phyloP scores from a whole-genome alignment of 2,797 vertebrate genomes.

The Zalophus californianus region DNA sequence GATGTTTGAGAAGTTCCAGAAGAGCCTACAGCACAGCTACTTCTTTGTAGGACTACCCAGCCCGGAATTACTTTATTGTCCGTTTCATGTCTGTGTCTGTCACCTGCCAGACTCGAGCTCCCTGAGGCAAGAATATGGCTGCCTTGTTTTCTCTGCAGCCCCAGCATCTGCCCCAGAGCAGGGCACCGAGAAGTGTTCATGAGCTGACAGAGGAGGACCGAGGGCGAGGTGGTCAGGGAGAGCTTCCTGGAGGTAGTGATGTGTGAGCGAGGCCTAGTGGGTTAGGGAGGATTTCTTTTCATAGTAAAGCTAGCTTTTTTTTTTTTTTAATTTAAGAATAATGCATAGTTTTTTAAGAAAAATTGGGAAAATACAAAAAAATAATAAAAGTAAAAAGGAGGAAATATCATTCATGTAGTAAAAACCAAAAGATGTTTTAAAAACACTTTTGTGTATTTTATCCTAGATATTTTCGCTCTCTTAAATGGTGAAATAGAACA shows the following conservation, averaged over 20 bases:
- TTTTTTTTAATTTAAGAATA: background rate
- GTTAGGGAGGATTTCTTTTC: background rate
- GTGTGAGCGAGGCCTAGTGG: background rate
- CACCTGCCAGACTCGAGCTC: background rate
- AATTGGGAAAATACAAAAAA: background rate
- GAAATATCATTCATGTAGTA: background rate
- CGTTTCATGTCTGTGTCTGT: background rate
- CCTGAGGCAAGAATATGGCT: background rate
- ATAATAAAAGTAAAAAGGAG: background rate
- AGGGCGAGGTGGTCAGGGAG: background rate
- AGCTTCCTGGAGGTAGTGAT: background rate
- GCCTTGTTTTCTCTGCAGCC: background rate
- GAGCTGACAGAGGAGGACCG: background rate
- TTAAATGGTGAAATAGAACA: background rate
- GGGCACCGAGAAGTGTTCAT: background rate
- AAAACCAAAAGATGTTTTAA: background rate
- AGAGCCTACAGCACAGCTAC: rapidly evolving
- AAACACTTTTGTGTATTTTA: background rate
- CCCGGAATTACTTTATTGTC: background rate
- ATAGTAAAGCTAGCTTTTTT: background rate
- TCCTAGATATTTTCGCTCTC: background rate
- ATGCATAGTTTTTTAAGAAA: background rate
- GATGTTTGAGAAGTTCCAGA: background rate
- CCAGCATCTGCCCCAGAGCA: background rate
- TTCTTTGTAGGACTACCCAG: background rate